A percentile compares a stretch with the other conserved stretches of the same genome.
Evolutionary conservation across 30 jellyfish, hydroid and myxozoan genomes (phyloP).

Genomic region (Pseudorhiza aurosa): DNA sequence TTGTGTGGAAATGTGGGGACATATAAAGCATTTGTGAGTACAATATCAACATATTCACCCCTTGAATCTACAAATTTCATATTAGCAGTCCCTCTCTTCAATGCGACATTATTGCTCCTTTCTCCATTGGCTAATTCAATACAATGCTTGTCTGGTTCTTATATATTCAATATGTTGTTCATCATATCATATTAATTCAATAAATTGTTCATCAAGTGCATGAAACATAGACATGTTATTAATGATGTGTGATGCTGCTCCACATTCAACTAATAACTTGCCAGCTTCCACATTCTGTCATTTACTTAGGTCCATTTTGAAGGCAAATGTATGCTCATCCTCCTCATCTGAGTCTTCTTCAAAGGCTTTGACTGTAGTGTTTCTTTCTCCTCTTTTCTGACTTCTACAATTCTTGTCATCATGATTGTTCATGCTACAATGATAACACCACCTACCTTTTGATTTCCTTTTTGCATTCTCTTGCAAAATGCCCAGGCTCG

Average conservation of each 20-base stretch:
- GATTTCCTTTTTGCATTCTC: conserved; percentile 6
- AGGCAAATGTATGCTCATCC: background rate
- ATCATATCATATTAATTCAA: too few species aligned
- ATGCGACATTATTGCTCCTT: too few species aligned
- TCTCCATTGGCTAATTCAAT: background rate
- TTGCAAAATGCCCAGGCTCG: background rate
- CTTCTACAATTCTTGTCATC: background rate
- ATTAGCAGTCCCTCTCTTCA: too few species aligned
- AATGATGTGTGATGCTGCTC: background rate
- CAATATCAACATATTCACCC: too few species aligned
- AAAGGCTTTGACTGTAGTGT: background rate
- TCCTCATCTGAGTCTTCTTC: conserved; percentile 1
- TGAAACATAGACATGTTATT: too few species aligned
- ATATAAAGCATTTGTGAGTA: too few species aligned
- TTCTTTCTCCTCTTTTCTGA: background rate
- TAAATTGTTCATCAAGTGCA: too few species aligned
- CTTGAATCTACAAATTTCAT: too few species aligned
- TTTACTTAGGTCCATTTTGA: background rate
- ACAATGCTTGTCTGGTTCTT: too few species aligned
- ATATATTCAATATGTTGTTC: too few species aligned
- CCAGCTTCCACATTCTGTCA: background rate
- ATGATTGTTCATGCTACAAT: background rate
- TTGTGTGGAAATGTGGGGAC: too few species aligned
- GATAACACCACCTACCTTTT: conserved; percentile 1
- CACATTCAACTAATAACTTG: conserved; percentile 4